Percentiles rank a stretch among this genome's conserved stretches.
Evolutionary conservation across 64 coral and sea anemone species (phyloP).

Genomic region (Pachyseris speciosa): DNA sequence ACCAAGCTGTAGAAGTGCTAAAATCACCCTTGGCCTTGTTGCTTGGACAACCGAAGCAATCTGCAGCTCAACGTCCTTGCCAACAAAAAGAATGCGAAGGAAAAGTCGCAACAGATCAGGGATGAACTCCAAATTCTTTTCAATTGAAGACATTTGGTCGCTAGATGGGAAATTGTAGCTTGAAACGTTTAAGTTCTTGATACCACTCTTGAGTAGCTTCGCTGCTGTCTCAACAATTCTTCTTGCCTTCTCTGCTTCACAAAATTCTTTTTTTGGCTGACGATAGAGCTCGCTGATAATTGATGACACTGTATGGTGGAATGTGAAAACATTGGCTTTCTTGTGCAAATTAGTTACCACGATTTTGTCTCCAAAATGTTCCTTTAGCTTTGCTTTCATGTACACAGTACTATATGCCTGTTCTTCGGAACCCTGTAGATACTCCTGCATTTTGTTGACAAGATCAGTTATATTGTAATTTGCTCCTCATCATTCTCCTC

Average conservation of each 20-base stretch:
- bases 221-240: slow-evolving; percentile 40
- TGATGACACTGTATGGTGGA: background rate
- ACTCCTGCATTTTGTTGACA: slow-evolving; percentile 7
- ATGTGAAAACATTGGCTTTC: slow-evolving; percentile 12
- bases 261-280: background rate
- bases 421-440: slow-evolving; percentile 16
- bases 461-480: no score
- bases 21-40: slow-evolving; percentile 35
- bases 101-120: slow-evolving; percentile 20
- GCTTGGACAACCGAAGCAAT: slow-evolving; percentile 56
- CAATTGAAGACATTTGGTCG: background rate
- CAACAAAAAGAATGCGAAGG: slow-evolving; percentile 2
- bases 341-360: background rate
- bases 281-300: slow-evolving; percentile 7
- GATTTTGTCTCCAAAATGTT: slow-evolving; percentile 20
- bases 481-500: no score
- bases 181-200: slow-evolving; percentile 11
- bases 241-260: background rate
- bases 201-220: slow-evolving; percentile 39
- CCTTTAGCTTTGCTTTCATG: slow-evolving; percentile 27
- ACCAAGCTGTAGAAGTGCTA: slow-evolving; percentile 30
- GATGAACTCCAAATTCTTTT: slow-evolving; percentile 26
- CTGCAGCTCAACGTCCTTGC: slow-evolving; percentile 51
- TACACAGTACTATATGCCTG: slow-evolving; percentile 13
- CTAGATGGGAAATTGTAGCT: slow-evolving; percentile 35